These are phyloP conservation scores for Lathronympha strigana DNA, from an alignment of 2,888 invertebrate species.

Conservation along the genomic window DNA sequence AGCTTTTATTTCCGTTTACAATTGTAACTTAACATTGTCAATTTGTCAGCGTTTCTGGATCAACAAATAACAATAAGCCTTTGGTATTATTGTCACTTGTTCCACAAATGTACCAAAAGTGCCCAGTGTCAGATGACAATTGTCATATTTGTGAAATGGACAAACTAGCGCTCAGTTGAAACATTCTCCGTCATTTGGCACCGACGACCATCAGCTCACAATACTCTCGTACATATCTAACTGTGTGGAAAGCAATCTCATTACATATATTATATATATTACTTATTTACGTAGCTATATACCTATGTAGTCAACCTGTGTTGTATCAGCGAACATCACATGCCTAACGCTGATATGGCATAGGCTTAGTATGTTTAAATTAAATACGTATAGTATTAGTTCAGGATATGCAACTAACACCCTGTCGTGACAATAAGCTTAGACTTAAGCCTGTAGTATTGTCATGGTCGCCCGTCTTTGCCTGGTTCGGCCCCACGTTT, in stretches of 20 bases:
- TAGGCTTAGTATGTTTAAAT: conserved; percentile 44
- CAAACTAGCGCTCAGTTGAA: conserved; percentile 34
- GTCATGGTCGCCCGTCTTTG: conserved; percentile 59
- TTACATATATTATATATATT: conserved; percentile 70
- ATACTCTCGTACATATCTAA: conserved; percentile 79
- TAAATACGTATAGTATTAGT: conserved; percentile 60
- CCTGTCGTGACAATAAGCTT: conserved; percentile 80
- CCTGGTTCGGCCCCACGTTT: conserved; percentile 50
- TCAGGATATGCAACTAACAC: conserved; percentile 80
- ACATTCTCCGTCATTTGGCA: conserved; percentile 58
- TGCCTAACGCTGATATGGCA: conserved; percentile 38
- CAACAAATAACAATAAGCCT: too few species aligned
- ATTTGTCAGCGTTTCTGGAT: neutral
- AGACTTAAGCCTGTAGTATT: conserved; percentile 68
- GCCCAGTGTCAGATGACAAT: neutral
- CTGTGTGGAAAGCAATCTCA: conserved; percentile 76
- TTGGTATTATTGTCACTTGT: neutral
- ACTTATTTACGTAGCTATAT: conserved; percentile 61
- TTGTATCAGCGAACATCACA: conserved; percentile 45
- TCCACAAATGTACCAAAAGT: neutral
- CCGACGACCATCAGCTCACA: conserved; percentile 58
- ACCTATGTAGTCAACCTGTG: conserved; percentile 44
- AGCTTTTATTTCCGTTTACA: neutral
- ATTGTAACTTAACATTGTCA: neutral
- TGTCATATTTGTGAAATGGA: neutral